Percentiles rank a stretch among this genome's conserved stretches.
Conservation (phyloP, 2,113 vertebrate species). For the Tangachromis dhanisi region DNA sequence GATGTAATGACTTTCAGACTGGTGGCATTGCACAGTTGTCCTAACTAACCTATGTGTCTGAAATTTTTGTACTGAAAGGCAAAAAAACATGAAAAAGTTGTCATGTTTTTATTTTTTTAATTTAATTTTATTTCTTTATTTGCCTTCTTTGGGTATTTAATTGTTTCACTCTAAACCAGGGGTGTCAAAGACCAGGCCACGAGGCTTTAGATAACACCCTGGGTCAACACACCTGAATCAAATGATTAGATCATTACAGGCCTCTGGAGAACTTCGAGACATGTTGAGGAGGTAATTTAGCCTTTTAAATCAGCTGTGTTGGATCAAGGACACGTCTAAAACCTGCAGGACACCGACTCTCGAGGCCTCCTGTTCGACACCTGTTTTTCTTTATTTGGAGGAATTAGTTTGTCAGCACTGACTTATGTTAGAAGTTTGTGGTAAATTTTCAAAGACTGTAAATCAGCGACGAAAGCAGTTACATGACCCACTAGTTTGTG, state of each 20-base stretch:
- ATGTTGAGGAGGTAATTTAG: rapidly evolving
- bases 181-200: rapidly evolving
- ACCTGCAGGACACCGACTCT: rapidly evolving
- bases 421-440: neutral
- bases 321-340: neutral
- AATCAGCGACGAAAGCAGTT: neutral
- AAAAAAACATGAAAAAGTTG: neutral
- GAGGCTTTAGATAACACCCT: rapidly evolving
- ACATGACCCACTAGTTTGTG: neutral
- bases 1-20: neutral
- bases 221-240: no score
- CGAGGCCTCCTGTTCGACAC: neutral
- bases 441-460: neutral
- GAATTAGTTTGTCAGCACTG: neutral
- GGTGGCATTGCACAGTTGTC: neutral
- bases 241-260: rapidly evolving
- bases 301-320: neutral
- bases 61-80: neutral
- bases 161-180: neutral
- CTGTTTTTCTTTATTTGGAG: neutral
- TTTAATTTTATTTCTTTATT: neutral
- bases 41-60: neutral
- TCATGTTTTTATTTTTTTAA: rapidly evolving
- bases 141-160: neutral
- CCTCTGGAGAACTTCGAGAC: rapidly evolving